These are phyloP conservation scores for Limanda limanda DNA, from an alignment of 2,113 vertebrate species.

Conservation along the genomic window DNA sequence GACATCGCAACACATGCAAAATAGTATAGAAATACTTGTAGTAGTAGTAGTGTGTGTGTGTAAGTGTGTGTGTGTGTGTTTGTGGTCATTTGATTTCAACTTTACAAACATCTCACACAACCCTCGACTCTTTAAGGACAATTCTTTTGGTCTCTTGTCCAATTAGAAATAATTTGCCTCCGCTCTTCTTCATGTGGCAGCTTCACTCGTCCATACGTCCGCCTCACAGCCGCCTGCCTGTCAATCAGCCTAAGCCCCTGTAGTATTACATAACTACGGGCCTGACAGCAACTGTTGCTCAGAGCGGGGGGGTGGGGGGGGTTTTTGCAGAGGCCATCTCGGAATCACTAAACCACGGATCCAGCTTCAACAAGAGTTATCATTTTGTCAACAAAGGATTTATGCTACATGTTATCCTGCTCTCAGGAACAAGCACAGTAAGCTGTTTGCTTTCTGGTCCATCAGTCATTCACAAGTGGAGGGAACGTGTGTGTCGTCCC, in stretches of 20 bases:
- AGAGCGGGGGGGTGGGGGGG: constrained; percentile 38
- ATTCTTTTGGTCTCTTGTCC: constrained; percentile 26
- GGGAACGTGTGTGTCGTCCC: neutral
- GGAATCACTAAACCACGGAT: constrained; percentile 30
- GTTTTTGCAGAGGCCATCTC: constrained; percentile 39
- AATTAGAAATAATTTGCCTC: constrained; percentile 11
- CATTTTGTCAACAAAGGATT: constrained; percentile 53
- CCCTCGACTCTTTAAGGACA: constrained; percentile 78
- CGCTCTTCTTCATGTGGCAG: neutral
- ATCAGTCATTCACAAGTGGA: constrained; percentile 14
- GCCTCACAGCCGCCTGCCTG: constrained; percentile 39
- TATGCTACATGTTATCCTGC: constrained; percentile 28
- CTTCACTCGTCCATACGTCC: constrained; percentile 27
- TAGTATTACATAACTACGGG: constrained; percentile 54
- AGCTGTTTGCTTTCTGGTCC: constrained; percentile 38
- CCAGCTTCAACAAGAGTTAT: constrained; percentile 34
- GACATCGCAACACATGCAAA: constrained; percentile 77
- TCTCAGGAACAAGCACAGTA: constrained; percentile 17
- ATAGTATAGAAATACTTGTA: constrained; percentile 51
- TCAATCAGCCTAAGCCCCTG: constrained; percentile 52
- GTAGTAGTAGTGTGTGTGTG: constrained; percentile 19
- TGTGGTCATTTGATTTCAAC: constrained; percentile 64
- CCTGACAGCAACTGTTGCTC: constrained; percentile 59
- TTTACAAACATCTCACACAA: constrained; percentile 67
- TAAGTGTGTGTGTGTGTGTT: constrained; percentile 27